Evolutionary conservation across 2,888 invertebrate genomes (phyloP).

Genomic region (Zygaena filipendulae): DNA sequence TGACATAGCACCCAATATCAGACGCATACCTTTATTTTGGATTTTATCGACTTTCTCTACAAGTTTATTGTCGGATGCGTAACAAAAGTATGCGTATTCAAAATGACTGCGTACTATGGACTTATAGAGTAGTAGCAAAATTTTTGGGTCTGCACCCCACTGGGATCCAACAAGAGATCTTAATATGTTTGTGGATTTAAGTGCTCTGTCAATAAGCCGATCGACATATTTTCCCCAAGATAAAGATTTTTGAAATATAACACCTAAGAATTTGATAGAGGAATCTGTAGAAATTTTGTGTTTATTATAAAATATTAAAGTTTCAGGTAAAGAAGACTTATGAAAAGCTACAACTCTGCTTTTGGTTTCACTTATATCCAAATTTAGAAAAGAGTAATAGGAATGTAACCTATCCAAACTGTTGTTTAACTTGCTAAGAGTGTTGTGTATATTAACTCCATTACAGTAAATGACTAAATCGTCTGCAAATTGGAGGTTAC

Average conservation of each 20-base stretch:
- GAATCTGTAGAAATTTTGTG: no score
- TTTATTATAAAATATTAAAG: no score
- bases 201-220: constrained; percentile 1
- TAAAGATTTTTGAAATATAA: no score
- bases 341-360: no score
- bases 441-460: no score
- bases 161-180: constrained; percentile 3
- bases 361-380: no score
- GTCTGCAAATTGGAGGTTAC: constrained; percentile 12
- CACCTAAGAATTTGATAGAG: no score
- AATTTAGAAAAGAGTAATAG: no score
- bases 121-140: constrained; percentile 8
- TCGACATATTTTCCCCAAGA: constrained; percentile 6
- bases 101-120: constrained; percentile 12
- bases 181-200: constrained; percentile 6
- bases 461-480: no score
- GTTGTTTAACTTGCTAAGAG: no score
- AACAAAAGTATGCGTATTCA: constrained; percentile 12
- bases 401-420: no score
- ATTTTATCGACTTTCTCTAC: constrained; percentile 7
- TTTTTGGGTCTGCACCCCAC: constrained; percentile 8
- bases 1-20: constrained; percentile 11
- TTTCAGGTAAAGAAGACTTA: no score
- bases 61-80: constrained; percentile 3
- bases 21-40: constrained; percentile 8